These are phyloP conservation scores for Drosophila picticornis DNA, from an alignment of 2,888 invertebrate species.

Conservation along the genomic window DNA sequence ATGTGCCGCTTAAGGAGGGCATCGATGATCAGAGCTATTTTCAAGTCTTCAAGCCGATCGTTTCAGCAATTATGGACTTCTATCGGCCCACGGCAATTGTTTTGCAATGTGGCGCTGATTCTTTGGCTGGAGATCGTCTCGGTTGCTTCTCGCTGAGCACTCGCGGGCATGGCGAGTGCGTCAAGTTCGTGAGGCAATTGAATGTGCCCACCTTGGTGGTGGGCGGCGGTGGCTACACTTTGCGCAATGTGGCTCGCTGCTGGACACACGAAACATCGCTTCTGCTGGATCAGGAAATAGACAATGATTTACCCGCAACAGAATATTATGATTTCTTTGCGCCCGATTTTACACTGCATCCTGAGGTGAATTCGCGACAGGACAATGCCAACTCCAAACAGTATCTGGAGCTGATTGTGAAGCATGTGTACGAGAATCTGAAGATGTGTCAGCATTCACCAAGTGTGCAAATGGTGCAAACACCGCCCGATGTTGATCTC, in stretches of 20 bases:
- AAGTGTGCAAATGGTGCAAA: slow-evolving; percentile 98
- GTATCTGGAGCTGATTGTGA: slow-evolving; percentile 96
- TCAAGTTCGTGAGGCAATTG: slow-evolving; percentile 96
- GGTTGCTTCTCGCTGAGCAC: slow-evolving; percentile 98
- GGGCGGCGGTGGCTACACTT: slow-evolving; percentile 94
- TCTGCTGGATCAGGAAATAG: slow-evolving; percentile 95
- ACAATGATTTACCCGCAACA: slow-evolving; percentile 97
- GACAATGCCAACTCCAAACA: slow-evolving; percentile 98
- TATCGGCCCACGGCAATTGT: slow-evolving; percentile 99
- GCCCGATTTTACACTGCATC: slow-evolving; percentile 98
- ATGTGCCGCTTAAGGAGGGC: slow-evolving; percentile 98
- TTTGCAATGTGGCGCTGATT: slow-evolving; percentile 99
- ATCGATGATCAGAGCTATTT: slow-evolving; percentile 97
- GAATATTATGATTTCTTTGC: slow-evolving; percentile 99
- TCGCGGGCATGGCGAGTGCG: slow-evolving; percentile 98
- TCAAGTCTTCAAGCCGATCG: slow-evolving; percentile 97
- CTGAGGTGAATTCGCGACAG: slow-evolving; percentile 93
- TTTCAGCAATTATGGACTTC: slow-evolving; percentile 97
- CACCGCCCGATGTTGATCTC: slow-evolving; percentile 93
- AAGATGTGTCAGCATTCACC: slow-evolving; percentile 97
- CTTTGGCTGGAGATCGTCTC: slow-evolving; percentile 96
- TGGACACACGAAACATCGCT: slow-evolving; percentile 99
- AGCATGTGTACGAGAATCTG: slow-evolving; percentile 95
- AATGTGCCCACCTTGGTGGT: slow-evolving; percentile 96
- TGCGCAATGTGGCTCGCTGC: slow-evolving; percentile 98